Percentiles rank a stretch among this genome's conserved stretches.
Evolutionary conservation across 2,797 vertebrate genomes (phyloP).

Genomic region (Eulemur albifrons): DNA sequence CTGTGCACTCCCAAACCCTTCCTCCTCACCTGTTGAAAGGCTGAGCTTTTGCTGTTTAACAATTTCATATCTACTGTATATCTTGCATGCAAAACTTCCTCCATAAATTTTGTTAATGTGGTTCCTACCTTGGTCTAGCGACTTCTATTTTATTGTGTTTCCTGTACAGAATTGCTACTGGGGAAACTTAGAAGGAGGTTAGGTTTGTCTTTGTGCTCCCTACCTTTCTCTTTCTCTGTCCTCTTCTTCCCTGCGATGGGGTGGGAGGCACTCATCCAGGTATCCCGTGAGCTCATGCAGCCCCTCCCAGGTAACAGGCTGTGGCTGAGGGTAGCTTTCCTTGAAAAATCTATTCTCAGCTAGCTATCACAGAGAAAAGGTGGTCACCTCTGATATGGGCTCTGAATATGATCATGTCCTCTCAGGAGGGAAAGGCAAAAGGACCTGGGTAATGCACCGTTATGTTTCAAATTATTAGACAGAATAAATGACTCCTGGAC

Average conservation of each 20-base stretch:
- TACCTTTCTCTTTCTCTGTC: background rate
- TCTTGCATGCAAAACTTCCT: background rate
- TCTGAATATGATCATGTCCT: background rate
- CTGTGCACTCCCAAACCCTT: background rate
- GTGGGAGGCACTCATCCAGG: too few species aligned
- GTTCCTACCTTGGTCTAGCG: background rate
- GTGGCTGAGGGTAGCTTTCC: background rate
- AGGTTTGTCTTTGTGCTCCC: background rate
- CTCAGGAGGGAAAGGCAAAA: background rate
- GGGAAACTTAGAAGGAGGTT: background rate
- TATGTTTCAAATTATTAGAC: background rate
- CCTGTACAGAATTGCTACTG: background rate
- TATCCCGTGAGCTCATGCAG: background rate
- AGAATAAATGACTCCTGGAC: background rate
- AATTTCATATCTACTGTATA: background rate
- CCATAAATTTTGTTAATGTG: background rate
- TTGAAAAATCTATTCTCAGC: background rate
- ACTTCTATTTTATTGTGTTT: background rate
- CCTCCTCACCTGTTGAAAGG: background rate
- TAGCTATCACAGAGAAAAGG: background rate
- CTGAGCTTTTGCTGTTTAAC: background rate
- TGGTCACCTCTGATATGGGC: too few species aligned
- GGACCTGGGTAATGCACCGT: background rate
- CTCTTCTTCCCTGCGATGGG: background rate
- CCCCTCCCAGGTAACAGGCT: background rate